Evolutionary conservation across 2,888 invertebrate species (phyloP).

Genomic region (Deilephila porcellus): DNA sequence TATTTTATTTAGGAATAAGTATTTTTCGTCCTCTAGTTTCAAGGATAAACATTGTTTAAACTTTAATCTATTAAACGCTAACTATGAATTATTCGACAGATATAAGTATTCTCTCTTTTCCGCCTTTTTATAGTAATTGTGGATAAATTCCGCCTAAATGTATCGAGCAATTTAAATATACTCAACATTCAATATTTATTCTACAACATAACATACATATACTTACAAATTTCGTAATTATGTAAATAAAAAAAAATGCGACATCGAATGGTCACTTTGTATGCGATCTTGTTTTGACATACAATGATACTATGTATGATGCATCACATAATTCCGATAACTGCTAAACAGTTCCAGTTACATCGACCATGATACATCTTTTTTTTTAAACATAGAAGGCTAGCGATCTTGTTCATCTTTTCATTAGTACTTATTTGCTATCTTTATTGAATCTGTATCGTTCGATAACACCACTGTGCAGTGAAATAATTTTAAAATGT

Average conservation of each 20-base stretch:
- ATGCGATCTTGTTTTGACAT: too few species aligned
- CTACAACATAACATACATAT: not conserved
- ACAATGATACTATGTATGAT: too few species aligned
- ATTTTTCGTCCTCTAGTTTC: not conserved
- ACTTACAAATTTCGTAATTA: too few species aligned
- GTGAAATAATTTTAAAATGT: not conserved
- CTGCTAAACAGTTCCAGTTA: too few species aligned
- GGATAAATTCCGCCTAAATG: slow-evolving; percentile 4
- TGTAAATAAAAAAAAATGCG: too few species aligned
- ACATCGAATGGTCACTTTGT: too few species aligned
- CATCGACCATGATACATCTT: too few species aligned
- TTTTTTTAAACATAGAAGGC: too few species aligned
- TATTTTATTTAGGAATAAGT: not conserved
- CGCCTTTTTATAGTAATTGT: not conserved
- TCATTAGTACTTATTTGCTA: not conserved
- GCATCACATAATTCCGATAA: too few species aligned
- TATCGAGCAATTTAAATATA: not conserved
- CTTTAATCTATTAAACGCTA: not conserved
- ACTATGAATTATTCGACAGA: too few species aligned
- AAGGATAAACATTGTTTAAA: not conserved
- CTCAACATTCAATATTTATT: not conserved
- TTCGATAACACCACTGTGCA: not conserved
- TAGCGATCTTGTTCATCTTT: not conserved
- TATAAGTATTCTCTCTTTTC: not conserved
- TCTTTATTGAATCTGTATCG: not conserved